phyloP scores from a whole-genome alignment of 2,888 invertebrate species.

The Zelleria hepariella region DNA sequence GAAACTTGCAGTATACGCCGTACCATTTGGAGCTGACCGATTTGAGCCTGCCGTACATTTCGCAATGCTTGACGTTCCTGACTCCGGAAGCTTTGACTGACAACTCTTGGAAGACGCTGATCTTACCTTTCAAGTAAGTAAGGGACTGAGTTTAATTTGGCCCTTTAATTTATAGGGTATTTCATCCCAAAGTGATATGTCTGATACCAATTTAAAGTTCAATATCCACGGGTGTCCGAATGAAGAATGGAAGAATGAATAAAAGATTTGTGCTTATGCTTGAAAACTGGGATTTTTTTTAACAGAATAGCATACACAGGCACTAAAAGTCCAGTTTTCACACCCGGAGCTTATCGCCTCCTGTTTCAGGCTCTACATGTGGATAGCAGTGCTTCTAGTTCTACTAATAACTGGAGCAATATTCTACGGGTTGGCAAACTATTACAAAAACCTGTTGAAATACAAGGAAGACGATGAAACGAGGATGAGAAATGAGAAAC shows the following conservation, averaged over 20 bases:
- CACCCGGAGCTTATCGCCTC: no score
- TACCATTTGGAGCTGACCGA: conserved; percentile 79
- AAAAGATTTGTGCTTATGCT: no score
- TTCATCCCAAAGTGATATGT: no score
- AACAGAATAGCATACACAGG: no score
- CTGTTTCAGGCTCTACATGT: conserved; percentile 82
- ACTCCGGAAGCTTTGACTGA: conserved; percentile 86
- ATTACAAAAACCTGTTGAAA: conserved; percentile 59
- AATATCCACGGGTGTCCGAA: no score
- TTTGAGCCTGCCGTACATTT: conserved; percentile 82
- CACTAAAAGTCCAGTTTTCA: no score
- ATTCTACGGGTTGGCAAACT: conserved; percentile 76
- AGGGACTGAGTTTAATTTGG: background rate
- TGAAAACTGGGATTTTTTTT: no score
- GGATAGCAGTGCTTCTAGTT: conserved; percentile 80
- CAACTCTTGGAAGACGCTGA: conserved; percentile 87
- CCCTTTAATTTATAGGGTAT: no score
- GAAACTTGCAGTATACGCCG: conserved; percentile 82
- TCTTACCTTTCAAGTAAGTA: conserved; percentile 82
- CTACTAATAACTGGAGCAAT: conserved; percentile 76
- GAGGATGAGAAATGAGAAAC: background rate
- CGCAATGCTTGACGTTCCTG: conserved; percentile 86
- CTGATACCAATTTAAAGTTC: no score
- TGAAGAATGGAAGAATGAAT: no score
- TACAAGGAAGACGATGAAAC: background rate